These are phyloP conservation scores for Falco biarmicus DNA, from an alignment of 2,797 vertebrate species.

Conservation along the genomic window DNA sequence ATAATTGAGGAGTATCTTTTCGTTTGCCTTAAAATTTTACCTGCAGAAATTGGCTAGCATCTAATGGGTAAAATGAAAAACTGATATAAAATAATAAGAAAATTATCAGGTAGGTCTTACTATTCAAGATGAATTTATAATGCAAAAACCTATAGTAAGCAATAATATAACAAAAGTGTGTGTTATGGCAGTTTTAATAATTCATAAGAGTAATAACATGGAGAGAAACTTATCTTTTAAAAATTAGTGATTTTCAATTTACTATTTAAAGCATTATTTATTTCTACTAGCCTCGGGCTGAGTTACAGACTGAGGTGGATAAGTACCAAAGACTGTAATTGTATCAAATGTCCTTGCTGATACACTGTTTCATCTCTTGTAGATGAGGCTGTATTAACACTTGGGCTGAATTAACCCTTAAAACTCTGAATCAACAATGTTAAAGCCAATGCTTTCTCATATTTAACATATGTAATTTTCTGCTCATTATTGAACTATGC, in stretches of 20 bases:
- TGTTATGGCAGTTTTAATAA: not conserved
- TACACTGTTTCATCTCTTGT: conserved; percentile 13
- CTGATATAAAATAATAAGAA: not conserved
- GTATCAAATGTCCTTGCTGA: conserved; percentile 38
- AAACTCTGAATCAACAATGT: not conserved
- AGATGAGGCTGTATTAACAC: not conserved
- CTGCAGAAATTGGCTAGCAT: not conserved
- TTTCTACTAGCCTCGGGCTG: conserved; percentile 18
- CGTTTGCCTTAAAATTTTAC: not conserved
- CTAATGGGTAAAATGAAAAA: not conserved
- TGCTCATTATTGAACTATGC: not conserved
- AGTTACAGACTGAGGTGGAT: conserved; percentile 3
- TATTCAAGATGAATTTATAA: not conserved
- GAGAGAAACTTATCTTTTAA: not conserved
- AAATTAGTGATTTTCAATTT: conserved; percentile 32
- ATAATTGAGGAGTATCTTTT: not conserved
- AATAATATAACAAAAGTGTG: not conserved
- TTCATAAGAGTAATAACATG: not conserved
- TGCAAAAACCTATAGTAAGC: not conserved
- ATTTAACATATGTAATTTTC: not conserved
- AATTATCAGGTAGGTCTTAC: not conserved
- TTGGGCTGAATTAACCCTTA: conserved; percentile 1
- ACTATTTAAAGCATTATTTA: not conserved
- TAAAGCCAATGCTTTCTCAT: not conserved
- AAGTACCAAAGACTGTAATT: not conserved